Evolutionary conservation across 1,140 invertebrate genomes (phyloP), one percentile per base, ranked within the genome.

Genomic region (Diorhabda elongata): DNA sequence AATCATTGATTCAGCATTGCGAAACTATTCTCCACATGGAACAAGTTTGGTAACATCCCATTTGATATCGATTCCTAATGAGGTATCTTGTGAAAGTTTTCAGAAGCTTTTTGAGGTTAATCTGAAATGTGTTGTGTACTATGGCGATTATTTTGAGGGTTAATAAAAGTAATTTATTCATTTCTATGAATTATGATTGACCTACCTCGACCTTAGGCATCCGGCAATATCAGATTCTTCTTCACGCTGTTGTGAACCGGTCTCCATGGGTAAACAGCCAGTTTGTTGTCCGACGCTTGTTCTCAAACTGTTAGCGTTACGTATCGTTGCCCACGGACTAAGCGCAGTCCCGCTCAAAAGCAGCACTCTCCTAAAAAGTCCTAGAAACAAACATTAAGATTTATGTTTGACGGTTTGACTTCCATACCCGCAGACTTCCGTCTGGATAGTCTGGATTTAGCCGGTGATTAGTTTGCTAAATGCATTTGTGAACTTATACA

Each of bases 341-440:
- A 96, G 82, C 3, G 94, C 92, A 0, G 94, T 93, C 3, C 95
- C 95, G 74, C 93, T 95, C 74, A 96, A 85, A 58, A 97, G 83
- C 45, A 97, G 86, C 3, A 92, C 91, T 56, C 94, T 89, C 43
- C 92, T 89, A 80, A 97, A 94, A 56, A 97, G 84, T 73, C 88
- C 90, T 91, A 83, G 65, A 83, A 80, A 64, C 61, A 62, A n/a
- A 44, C 52, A 64, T 64, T 64, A 26, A 64, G 63, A 64, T 64
- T 56, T 42, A 64, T 52, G 47, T 52, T n/a, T 4, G 47, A 52
- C 47, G 6, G 47, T 52, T 8, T 52, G 47, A n/a, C 6, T 8
- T 52, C 6, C 47, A 52, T 52, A 52, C n/a, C n/a, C 3, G 47
- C 4, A 6, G 47, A 6, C 47, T 52, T 52, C n/a, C n/a, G n/a